Evolutionary conservation across 2,888 invertebrate species (phyloP).

Genomic region (Sicus ferrugineus): DNA sequence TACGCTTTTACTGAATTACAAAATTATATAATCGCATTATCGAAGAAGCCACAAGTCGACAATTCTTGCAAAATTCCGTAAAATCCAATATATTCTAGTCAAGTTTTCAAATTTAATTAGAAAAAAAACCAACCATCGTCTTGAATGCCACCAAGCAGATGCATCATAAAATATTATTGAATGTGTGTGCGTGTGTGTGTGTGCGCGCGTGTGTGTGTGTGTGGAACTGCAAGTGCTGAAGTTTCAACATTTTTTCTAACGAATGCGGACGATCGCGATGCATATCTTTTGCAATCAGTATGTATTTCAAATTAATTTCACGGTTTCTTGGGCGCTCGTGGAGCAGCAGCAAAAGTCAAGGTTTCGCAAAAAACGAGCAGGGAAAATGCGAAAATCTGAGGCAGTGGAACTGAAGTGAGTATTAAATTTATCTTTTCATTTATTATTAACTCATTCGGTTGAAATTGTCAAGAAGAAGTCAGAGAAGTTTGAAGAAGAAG

Average conservation of each 20-base stretch:
- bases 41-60: too few relatives aligned
- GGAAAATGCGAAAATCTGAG: too few relatives aligned
- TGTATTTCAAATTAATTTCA: constrained; percentile 6
- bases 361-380: constrained; percentile 16
- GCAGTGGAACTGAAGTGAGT: too few relatives aligned
- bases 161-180: not conserved
- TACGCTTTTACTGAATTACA: not conserved
- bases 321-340: constrained; percentile 16
- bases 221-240: not conserved
- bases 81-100: not conserved
- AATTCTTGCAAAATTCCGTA: not conserved
- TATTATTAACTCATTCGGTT: too few relatives aligned
- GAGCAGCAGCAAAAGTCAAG: constrained; percentile 14
- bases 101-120: not conserved
- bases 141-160: not conserved
- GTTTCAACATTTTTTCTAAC: not conserved
- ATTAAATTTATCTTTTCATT: too few relatives aligned
- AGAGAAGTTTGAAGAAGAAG: too few relatives aligned
- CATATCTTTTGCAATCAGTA: not conserved
- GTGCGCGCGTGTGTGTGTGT: not conserved
- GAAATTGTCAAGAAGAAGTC: too few relatives aligned
- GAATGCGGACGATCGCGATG: too few relatives aligned
- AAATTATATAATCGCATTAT: not conserved
- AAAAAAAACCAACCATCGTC: not conserved
- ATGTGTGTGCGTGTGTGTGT: not conserved